Conservation (phyloP, 2,888 invertebrate species). For the Fragum sueziense region DNA sequence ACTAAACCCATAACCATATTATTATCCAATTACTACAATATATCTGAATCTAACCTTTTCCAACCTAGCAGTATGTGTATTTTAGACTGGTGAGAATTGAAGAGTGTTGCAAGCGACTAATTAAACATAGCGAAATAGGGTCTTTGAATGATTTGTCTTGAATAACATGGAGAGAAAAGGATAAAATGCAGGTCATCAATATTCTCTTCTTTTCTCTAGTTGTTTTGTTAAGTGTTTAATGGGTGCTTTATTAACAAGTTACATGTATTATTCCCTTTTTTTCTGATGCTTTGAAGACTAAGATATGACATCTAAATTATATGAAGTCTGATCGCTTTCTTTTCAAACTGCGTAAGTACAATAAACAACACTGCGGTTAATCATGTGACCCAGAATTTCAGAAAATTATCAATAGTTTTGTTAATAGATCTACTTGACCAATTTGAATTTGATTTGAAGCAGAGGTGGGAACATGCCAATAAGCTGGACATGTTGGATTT, state of each 20-base stretch:
- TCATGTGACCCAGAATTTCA: no score
- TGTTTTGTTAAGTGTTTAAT: background rate
- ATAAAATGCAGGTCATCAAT: background rate
- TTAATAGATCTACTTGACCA: no score
- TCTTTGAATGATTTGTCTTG: background rate
- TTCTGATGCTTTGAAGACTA: background rate
- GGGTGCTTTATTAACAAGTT: background rate
- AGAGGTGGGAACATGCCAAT: no score
- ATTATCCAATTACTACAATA: background rate
- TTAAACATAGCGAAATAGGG: no score
- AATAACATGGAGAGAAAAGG: background rate
- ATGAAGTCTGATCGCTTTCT: background rate
- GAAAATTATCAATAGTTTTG: no score
- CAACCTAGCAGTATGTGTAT: background rate
- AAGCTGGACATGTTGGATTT: no score
- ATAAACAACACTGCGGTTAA: background rate
- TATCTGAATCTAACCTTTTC: background rate
- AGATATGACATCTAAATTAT: background rate
- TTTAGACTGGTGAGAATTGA: background rate
- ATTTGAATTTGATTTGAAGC: no score
- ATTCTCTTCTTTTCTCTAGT: background rate
- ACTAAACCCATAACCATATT: background rate
- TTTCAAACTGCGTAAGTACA: background rate
- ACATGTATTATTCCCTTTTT: background rate
- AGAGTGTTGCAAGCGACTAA: background rate